Base-by-base conservation (phyloP, 2,888 invertebrate species). In the Bursaphelenchus okinawaensis region DNA sequence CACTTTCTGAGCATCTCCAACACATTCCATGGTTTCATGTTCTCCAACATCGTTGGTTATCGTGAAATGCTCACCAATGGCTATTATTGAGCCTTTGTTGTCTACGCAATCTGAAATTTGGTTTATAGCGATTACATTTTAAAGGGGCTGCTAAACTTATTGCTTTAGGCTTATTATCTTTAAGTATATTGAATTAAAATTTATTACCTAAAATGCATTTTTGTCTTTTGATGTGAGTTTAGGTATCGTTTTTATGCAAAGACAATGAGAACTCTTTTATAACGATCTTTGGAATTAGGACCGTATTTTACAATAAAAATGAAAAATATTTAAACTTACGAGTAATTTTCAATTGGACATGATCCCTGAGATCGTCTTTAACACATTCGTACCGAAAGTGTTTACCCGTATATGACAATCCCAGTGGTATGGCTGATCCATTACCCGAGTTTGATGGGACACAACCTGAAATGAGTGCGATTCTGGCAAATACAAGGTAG, bases 311-410 rank as follows among this genome's bases (percentile, higher is more conserved):
- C n/a, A n/a, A n/a, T n/a, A n/a, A n/a, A n/a, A n/a, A n/a, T n/a
- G n/a, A n/a, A n/a, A n/a, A n/a, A n/a, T n/a, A 20, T 4, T 57
- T 51, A 31, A 54, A 59, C 59, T 57, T 56, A 72, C 71, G 70
- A 16, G 69, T 69, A 16, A 72, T 64, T 55, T 71, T 71, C 19
- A 75, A 59, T 28, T 57, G 51, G 52, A 72, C 62, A 7, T 61
- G 26, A 57, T 71, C 66, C 22, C 40, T 59, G 40, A 40, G 40
- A 1, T 40, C 40, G 8, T 66, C 56, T 22, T 64, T 56, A 26
- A 61, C 60, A 56, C 72, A 72, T 28, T 66, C 65, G 62, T 71
- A 72, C 51, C 71, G 67, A 29, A 72, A 72, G 51, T 72, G 72
- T 26, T 66, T 55, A 52, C 50, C 66, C 20, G 60, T 66, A 40